Evolutionary conservation across 2,113 vertebrate species (phyloP).

Genomic region (Scartelaos histophorus): DNA sequence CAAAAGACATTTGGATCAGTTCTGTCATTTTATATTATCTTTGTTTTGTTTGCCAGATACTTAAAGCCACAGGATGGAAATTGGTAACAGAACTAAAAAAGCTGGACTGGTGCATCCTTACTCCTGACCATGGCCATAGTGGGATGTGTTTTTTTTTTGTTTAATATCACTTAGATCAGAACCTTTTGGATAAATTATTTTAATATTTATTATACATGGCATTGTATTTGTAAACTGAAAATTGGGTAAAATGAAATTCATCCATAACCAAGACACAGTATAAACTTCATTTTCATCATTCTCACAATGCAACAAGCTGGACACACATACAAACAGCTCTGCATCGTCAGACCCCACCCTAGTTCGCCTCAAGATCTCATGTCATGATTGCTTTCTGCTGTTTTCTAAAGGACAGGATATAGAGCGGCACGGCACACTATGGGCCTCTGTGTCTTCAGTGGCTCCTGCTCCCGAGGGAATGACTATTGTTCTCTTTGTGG

Average conservation of each 20-base stretch:
- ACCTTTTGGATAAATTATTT: no score
- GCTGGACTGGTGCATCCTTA: no score
- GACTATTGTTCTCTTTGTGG: conserved; percentile 68
- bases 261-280: background rate
- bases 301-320: background rate
- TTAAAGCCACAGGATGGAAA: no score
- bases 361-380: conserved; percentile 58
- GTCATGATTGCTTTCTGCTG: conserved; percentile 65
- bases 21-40: no score
- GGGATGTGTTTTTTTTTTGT: background rate
- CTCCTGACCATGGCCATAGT: background rate
- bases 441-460: conserved; percentile 63
- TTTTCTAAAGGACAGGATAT: conserved; percentile 75
- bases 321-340: conserved; percentile 16
- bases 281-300: background rate
- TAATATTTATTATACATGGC: no score
- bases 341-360: conserved; percentile 44
- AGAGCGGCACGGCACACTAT: conserved; percentile 59
- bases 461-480: conserved; percentile 52
- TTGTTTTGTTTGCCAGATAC: no score
- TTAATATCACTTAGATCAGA: background rate
- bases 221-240: no score
- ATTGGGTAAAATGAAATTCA: background rate
- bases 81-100: no score
- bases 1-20: no score